These are phyloP conservation scores for Nestor notabilis DNA, from an alignment of 2,113 vertebrate genomes.

Conservation along the genomic window DNA sequence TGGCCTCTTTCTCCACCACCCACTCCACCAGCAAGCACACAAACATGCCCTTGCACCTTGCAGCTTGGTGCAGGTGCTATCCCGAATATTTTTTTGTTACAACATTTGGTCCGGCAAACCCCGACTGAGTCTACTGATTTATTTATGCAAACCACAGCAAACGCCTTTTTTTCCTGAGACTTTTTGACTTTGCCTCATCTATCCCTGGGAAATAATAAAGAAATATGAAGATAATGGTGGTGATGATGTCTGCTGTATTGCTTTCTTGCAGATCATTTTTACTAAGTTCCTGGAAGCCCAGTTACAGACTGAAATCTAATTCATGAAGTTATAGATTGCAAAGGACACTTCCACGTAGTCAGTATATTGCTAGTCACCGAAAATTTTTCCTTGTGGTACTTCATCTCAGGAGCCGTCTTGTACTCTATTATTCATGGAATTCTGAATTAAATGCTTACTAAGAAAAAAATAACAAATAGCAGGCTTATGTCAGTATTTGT, in stretches of 20 bases:
- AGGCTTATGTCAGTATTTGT: neutral
- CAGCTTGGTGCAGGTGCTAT: no score
- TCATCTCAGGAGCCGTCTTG: neutral
- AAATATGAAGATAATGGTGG: neutral
- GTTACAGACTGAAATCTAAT: slow-evolving; percentile 9
- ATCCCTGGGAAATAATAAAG: neutral
- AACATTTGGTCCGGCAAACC: neutral
- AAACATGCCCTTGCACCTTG: neutral
- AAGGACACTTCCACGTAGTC: neutral
- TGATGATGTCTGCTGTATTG: neutral
- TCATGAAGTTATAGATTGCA: neutral
- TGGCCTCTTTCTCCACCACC: neutral
- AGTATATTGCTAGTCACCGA: neutral
- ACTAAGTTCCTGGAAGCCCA: neutral
- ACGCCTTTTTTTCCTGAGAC: neutral
- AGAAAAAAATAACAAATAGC: neutral
- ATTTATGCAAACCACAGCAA: neutral
- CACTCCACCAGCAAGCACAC: fast-evolving
- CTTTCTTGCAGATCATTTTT: slow-evolving; percentile 8
- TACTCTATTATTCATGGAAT: neutral
- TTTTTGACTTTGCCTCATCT: neutral
- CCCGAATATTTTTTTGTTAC: neutral
- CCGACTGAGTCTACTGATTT: neutral
- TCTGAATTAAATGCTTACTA: neutral
- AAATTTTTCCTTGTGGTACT: neutral